Base-by-base conservation (phyloP, 2,888 invertebrate species). In the Phaedon cochleariae region DNA sequence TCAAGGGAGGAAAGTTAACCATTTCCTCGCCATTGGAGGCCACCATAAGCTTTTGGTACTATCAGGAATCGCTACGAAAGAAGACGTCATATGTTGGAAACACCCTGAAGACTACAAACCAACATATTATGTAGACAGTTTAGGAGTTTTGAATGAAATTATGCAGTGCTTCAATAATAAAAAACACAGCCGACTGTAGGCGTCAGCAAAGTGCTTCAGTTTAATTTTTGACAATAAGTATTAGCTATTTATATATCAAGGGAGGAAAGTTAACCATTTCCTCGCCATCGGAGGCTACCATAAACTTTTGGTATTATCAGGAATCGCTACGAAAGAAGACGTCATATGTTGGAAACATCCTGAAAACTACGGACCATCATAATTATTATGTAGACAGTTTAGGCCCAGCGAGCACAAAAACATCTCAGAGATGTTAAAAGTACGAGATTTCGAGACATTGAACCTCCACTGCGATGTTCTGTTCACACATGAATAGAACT, bases 11-110 rank as follows among this genome's bases (percentile, higher is more conserved):
- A n/a, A n/a, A n/a, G n/a, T n/a, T n/a, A n/a, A n/a, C n/a, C n/a
- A n/a, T n/a, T n/a, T n/a, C n/a, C n/a, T n/a, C n/a, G n/a, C n/a
- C n/a, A n/a, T n/a, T n/a, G 88, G 88, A 70, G 92, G 92, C 0
- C 89, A 93, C 79, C 87, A 88, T 76, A 93, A 94, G 0, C 80
- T 95, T 22, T 81, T 94, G 21, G 92, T 95, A 0, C 84, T 94
- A 9, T 90, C 90, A 49, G 88, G 89, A 7, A 87, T 89, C 4
- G 70, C 74, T 1, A 69, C 59, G 46, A 34, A 71, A 51, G 66
- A 72, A 34, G 70, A 72, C 17, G 12, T 77, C 10, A 48, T 70
- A 20, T 69, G 73, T 22, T 74, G 73, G 80, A 83, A 86, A 34
- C 80, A 81, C 0, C 79, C 87, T 41, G 79, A 84, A 2, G 86